These are phyloP conservation scores for Papilio glaucus DNA, from an alignment of 1,140 invertebrate genomes.

Conservation along the genomic window DNA sequence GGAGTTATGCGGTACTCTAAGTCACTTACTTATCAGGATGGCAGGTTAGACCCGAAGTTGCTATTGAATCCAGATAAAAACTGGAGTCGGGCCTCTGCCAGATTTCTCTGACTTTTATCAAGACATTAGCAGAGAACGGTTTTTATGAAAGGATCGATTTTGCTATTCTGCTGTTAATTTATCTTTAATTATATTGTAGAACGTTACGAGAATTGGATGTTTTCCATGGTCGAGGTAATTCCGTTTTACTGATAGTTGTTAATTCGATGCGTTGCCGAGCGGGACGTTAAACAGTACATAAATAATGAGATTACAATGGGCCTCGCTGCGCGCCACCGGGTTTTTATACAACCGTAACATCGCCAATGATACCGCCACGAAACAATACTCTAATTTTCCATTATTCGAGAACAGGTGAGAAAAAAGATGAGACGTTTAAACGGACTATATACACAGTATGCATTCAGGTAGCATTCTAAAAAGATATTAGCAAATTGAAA, in stretches of 20 bases:
- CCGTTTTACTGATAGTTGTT: constrained; percentile 33
- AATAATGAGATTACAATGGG: constrained; percentile 39
- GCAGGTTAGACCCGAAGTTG: too few species aligned
- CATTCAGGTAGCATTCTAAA: background rate
- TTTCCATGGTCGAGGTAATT: constrained; percentile 28
- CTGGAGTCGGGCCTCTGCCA: too few species aligned
- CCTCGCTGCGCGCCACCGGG: constrained; percentile 16
- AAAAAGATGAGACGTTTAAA: background rate
- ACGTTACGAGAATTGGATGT: constrained; percentile 21
- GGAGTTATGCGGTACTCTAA: too few species aligned
- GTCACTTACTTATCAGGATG: too few species aligned
- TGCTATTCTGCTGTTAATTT: background rate
- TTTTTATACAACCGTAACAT: constrained; percentile 35
- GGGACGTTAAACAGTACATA: constrained; percentile 37
- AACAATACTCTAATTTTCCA: constrained; percentile 21
- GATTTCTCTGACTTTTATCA: too few species aligned
- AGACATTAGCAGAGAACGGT: background rate
- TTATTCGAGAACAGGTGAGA: background rate
- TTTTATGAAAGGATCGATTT: background rate
- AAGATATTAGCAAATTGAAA: background rate
- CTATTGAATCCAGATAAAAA: too few species aligned
- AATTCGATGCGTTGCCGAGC: constrained; percentile 30
- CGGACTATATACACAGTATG: background rate
- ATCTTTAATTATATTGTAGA: constrained; percentile 1
- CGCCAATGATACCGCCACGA: constrained; percentile 20